Evolutionary conservation across 2,888 invertebrate genomes (phyloP), one percentile per base, ranked within the genome.

Genomic region (Drosophila paramelanica): DNA sequence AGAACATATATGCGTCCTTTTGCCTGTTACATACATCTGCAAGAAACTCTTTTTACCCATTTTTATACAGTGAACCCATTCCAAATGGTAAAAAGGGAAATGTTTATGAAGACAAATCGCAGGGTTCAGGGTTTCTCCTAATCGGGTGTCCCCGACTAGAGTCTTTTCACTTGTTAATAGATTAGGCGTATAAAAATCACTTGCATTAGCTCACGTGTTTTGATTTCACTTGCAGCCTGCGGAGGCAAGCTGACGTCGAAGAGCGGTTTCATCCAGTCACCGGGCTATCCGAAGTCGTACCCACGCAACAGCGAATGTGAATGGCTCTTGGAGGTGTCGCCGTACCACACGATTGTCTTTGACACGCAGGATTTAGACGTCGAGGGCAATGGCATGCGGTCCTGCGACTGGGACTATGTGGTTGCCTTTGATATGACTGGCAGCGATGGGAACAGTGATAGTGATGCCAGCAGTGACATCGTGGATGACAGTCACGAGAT

Each of bases 201-300:
- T 23, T 23, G 23, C 4, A 23, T 23, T 23, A 27, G 27, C 1
- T 8, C 31, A 31, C 31, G 8, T 13, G 10, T n/a, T 39, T 6
- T 20, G n/a, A 14, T 14, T 11, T 2, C 0, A 6, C 31, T 20
- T 13, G 13, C 50, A 93, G 95, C 93, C 57, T 98, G 98, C 90
- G 98, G 98, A 1, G 98, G 98, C 0, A 91, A 84, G 61, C 94
- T 96, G 67, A 92, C 91, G 0, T 91, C 95, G 0, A 91, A 93
- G 1, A 93, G 93, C 5, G 98, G 98, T 0, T 89, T 92, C 0
- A 95, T 98, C 64, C 93, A 94, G 80, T 97, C 98, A 0, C 95
- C 96, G 10, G 96, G 97, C 89, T 98, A 96, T 92, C 98, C 98
- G 0, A 92, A 94, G 59, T 95, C 95, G 84, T 98, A 98, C 92